Percentiles rank a stretch among this genome's conserved stretches.
Evolutionary conservation across 2,888 invertebrate species (phyloP).

Genomic region (Harpalus rubripes): DNA sequence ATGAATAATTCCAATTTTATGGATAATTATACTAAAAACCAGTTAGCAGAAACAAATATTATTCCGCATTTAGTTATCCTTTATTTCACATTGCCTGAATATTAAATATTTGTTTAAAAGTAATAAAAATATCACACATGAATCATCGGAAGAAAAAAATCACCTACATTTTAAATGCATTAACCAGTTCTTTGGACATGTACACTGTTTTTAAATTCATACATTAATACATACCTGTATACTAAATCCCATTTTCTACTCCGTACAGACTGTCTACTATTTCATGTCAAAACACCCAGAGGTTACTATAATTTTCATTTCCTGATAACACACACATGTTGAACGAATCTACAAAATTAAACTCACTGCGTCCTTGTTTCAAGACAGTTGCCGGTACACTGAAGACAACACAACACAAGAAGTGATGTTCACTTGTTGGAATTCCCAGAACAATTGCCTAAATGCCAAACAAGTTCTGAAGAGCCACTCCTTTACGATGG

Average conservation of each 20-base stretch:
- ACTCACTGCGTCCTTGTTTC: conserved; percentile 21
- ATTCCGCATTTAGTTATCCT: neutral
- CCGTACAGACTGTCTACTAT: too few relatives aligned
- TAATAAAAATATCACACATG: conserved; percentile 11
- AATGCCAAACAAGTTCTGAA: conserved; percentile 32
- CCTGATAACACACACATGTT: neutral
- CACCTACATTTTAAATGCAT: neutral
- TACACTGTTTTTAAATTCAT: neutral
- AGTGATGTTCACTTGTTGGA: neutral
- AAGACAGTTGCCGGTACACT: neutral
- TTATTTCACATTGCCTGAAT: conserved; percentile 33
- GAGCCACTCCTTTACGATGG: neutral
- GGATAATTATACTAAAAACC: conserved; percentile 26
- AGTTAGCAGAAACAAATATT: neutral
- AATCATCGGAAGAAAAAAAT: neutral
- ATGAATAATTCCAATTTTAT: conserved; percentile 18
- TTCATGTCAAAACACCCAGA: neutral
- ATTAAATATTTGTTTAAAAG: conserved; percentile 10
- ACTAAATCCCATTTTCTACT: too few relatives aligned
- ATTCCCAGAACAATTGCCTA: conserved; percentile 37
- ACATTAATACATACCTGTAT: too few relatives aligned
- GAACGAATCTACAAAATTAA: neutral
- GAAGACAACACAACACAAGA: neutral
- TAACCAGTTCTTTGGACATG: neutral
- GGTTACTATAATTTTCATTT: conserved; percentile 11